phyloP scores from a whole-genome alignment of 1,140 invertebrate genomes.

The Aradophagus sp. region DNA sequence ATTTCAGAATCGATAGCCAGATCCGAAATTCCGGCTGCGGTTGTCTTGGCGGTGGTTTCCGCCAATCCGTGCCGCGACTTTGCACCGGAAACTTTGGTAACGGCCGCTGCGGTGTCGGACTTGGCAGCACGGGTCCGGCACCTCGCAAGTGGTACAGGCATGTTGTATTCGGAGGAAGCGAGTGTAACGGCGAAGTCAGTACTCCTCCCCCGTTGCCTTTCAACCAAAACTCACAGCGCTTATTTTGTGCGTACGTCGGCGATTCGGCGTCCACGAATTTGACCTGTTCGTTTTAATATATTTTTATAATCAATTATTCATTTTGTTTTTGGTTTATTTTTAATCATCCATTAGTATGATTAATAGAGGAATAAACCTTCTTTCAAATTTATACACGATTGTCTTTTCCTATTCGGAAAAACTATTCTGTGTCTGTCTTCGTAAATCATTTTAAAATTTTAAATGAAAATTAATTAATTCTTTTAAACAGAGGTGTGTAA shows the following conservation, averaged over 20 bases:
- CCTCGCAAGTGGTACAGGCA: slow-evolving; percentile 89
- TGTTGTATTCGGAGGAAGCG: slow-evolving; percentile 88
- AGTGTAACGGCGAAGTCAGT: slow-evolving; percentile 86
- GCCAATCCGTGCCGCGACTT: slow-evolving; percentile 76
- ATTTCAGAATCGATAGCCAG: slow-evolving; percentile 91
- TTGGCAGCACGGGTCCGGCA: slow-evolving; percentile 76
- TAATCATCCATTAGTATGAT: too few species aligned
- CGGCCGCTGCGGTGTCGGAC: slow-evolving; percentile 76
- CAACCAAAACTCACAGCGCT: slow-evolving; percentile 91
- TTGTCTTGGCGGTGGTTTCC: slow-evolving; percentile 76
- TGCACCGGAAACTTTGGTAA: slow-evolving; percentile 78
- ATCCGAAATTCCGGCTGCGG: slow-evolving; percentile 82
- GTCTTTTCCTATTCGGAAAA: too few species aligned
- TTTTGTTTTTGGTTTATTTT: too few species aligned
- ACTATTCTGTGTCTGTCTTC: too few species aligned
- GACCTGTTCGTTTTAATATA: slow-evolving; percentile 75
- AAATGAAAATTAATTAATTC: too few species aligned
- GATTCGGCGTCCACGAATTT: slow-evolving; percentile 87
- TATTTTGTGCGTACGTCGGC: slow-evolving; percentile 85
- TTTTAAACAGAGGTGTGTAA: too few species aligned
- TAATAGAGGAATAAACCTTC: too few species aligned
- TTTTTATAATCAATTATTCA: background rate
- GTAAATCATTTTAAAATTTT: too few species aligned
- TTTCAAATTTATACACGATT: too few species aligned
- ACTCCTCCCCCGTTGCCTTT: slow-evolving; percentile 84